Evolutionary conservation across 2,888 invertebrate genomes (phyloP).

Genomic region (Meiosimyza decipiens): DNA sequence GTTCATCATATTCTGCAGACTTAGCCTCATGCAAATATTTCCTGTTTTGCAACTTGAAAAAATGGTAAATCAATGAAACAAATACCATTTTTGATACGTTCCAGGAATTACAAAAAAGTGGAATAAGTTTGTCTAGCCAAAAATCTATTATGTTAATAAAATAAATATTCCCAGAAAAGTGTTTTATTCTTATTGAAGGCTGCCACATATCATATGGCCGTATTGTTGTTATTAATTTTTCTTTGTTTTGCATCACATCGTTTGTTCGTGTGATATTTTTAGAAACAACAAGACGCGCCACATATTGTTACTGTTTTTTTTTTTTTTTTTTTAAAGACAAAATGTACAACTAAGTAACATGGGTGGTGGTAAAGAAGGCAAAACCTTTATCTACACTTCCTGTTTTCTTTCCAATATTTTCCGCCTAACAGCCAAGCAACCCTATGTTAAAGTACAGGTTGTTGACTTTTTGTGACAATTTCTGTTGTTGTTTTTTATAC

Average conservation of each 20-base stretch:
- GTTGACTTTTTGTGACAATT: constrained; percentile 44
- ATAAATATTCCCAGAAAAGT: too few species aligned
- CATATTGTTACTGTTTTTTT: constrained; percentile 36
- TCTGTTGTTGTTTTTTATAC: not conserved
- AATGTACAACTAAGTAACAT: constrained; percentile 42
- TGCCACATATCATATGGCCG: too few species aligned
- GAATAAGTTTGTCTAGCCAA: too few species aligned
- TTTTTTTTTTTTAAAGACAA: constrained; percentile 31
- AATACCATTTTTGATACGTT: too few species aligned
- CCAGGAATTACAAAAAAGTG: too few species aligned
- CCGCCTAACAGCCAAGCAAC: not conserved
- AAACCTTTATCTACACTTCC: too few species aligned
- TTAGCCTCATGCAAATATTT: too few species aligned
- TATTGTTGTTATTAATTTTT: not conserved
- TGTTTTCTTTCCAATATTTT: not conserved
- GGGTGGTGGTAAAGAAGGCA: not conserved
- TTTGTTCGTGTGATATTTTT: constrained; percentile 20
- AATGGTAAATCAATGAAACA: too few species aligned
- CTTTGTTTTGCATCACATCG: not conserved
- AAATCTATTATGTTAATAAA: too few species aligned
- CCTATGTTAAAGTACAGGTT: constrained; percentile 30
- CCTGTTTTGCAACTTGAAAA: too few species aligned
- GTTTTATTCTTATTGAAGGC: too few species aligned
- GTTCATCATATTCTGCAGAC: too few species aligned
- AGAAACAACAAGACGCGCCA: constrained; percentile 39